Evolutionary conservation across 2,113 vertebrate genomes (phyloP).

Genomic region (Thamnophis sirtalis): DNA sequence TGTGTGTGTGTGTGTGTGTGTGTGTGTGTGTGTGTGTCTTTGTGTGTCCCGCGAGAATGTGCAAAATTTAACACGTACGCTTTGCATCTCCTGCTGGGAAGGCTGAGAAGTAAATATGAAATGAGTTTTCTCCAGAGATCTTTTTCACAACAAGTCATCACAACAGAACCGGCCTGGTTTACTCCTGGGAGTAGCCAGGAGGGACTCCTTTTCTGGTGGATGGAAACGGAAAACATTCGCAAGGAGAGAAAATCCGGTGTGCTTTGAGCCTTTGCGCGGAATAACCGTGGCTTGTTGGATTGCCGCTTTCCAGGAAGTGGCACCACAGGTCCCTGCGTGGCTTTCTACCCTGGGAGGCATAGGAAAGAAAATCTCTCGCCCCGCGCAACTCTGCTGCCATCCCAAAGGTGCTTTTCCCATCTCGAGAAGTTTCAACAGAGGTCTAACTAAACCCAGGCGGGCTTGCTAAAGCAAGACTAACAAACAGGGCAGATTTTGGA

Average conservation of each 20-base stretch:
- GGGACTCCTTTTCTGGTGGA: neutral
- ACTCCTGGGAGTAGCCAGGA: neutral
- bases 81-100: accelerated
- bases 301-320: neutral
- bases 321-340: no score
- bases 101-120: neutral
- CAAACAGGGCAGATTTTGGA: neutral
- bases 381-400: neutral
- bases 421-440: neutral
- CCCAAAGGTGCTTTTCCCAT: neutral
- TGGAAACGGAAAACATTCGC: neutral
- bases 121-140: neutral
- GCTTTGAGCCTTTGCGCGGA: neutral
- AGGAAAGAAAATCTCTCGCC: neutral
- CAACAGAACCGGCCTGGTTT: neutral
- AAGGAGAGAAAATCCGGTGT: neutral
- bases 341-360: no score
- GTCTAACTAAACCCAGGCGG: neutral
- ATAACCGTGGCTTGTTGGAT: neutral
- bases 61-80: neutral
- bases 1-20: slow-evolving; percentile 21
- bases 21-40: slow-evolving; percentile 18
- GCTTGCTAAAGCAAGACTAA: neutral
- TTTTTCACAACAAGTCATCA: neutral
- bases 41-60: slow-evolving; percentile 34